A percentile compares a stretch with the other conserved stretches of the same genome.
Conservation (phyloP, 2,113 vertebrate species). For the Melierax canorus region DNA sequence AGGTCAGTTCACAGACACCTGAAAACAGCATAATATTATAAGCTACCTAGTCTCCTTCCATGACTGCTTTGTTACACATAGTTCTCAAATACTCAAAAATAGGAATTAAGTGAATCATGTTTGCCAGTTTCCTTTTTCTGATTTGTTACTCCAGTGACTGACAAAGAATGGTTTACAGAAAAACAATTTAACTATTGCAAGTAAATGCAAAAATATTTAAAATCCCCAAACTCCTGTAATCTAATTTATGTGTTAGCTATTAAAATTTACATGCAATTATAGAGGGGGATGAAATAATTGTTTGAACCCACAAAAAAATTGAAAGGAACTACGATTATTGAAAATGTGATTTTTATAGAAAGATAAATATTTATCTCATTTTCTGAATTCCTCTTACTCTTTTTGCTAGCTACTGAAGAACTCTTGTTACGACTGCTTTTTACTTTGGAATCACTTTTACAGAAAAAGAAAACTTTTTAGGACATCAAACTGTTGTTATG, state of each 20-base stretch:
- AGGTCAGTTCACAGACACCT: background rate
- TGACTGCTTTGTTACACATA: background rate
- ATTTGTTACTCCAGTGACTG: background rate
- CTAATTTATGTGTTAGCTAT: background rate
- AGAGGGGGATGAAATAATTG: background rate
- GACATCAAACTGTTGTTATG: background rate
- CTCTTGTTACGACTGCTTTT: background rate
- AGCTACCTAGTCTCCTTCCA: background rate
- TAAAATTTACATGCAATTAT: background rate
- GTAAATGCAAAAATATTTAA: background rate
- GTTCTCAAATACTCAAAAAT: background rate
- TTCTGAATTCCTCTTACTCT: background rate
- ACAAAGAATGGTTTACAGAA: background rate
- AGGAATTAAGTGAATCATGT: background rate
- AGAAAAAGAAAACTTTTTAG: background rate
- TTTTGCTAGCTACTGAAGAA: background rate
- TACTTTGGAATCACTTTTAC: background rate
- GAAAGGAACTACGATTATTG: background rate
- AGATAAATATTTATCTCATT: background rate
- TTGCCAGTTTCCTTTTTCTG: background rate
- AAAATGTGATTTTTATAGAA: background rate
- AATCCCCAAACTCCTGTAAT: background rate
- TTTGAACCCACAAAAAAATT: background rate
- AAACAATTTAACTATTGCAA: background rate
- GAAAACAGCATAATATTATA: background rate